Evolutionary conservation across 2,888 invertebrate genomes (phyloP).

Genomic region (Morinoia aosen): DNA sequence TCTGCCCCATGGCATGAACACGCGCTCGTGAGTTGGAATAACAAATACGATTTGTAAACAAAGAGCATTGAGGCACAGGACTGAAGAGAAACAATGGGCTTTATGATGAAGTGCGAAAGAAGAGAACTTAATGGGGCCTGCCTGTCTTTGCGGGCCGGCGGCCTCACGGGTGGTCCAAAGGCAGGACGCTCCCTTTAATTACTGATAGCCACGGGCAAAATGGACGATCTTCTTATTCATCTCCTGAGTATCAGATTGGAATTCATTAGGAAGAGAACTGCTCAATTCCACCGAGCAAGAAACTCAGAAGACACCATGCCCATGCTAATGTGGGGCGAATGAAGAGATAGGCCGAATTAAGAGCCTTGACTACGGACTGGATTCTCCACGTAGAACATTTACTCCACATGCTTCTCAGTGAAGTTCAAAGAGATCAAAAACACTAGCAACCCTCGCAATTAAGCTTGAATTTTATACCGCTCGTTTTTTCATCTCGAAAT

Average conservation of each 20-base stretch:
- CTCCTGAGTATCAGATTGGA: background rate
- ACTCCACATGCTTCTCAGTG: background rate
- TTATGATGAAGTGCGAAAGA: constrained; percentile 28
- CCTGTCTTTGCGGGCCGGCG: background rate
- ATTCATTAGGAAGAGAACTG: constrained; percentile 2
- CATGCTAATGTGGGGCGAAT: background rate
- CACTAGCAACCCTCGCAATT: background rate
- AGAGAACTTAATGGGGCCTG: background rate
- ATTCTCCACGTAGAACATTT: background rate
- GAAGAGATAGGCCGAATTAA: background rate
- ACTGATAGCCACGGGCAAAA: background rate
- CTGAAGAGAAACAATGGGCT: constrained; percentile 29
- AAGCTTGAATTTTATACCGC: background rate
- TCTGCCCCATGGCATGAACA: background rate
- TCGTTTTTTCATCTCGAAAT: background rate
- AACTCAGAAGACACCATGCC: background rate
- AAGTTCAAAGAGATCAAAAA: background rate
- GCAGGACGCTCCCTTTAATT: constrained; percentile 46
- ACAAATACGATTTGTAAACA: constrained; percentile 46
- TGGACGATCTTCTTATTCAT: constrained; percentile 21
- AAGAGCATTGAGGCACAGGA: background rate
- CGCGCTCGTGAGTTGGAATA: background rate
- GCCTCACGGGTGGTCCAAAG: constrained; percentile 34
- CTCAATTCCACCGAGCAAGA: background rate
- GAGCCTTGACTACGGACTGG: background rate